Evolutionary conservation across 1,140 invertebrate genomes (phyloP), one percentile per base, ranked within the genome.

Genomic region (Ips nitidus): DNA sequence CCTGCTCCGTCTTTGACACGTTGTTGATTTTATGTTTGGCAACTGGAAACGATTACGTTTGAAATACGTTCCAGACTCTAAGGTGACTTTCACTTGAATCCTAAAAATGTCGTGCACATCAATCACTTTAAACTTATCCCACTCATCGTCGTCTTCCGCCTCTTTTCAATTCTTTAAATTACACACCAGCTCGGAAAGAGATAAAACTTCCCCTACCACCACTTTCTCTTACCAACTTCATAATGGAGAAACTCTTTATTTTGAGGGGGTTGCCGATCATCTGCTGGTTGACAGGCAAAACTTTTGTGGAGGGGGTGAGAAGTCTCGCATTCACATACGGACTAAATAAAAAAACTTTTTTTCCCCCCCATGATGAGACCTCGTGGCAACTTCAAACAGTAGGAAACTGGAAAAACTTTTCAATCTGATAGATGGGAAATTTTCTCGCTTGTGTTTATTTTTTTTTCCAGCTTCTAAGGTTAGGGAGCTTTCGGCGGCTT

Each of bases 311-410:
- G 22, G 22, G 22, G 0, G 22, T 22, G 22, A 22, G 22, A 0
- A 0, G 22, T 22, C 56, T 40, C 56, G 22, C 56, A 58, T 41
- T 40, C 5, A 40, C 56, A 58, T 8, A 58, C 40, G 39, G 40
- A 39, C 56, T 58, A 41, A 58, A 58, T 58, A 58, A 58, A 58
- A 58, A 58, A 58, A 22, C 5, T 58, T 58, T 41, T 40, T 40
- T 40, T 38, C 56, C 5, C 5, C 8, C 52, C 3, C 5, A 58
- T 58, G 56, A 5, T 58, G 22, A 50, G 47, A 50, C 47, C 22
- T 50, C 47, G 41, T 40, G 56, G 38, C 39, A 58, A 58, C 8
- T 58, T 58, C 56, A 58, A 58, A 58, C 37, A 40, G 22, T 22
- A 58, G 41, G 22, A 7, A 50, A 50, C 47, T 22, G 22, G 22